Evolutionary conservation across 2,888 invertebrate species (phyloP), one percentile per base, ranked within the genome.

Genomic region (Callyntrura sp.): DNA sequence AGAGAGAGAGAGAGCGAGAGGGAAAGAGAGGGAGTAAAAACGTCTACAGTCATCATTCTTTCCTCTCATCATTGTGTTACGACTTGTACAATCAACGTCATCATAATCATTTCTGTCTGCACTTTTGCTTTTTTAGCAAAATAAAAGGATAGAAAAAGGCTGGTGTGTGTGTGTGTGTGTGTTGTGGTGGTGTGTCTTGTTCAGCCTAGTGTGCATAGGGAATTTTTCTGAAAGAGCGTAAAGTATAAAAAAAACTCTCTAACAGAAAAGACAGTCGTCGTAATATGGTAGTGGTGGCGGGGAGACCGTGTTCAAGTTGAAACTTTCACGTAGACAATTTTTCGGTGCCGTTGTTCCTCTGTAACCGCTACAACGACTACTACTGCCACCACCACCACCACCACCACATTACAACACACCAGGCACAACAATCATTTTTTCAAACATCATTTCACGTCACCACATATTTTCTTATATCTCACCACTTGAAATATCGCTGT

Each of bases 371-470:
- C 35, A 45, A 43, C 68, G 35, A 45, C 25, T 51, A 25, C 73
- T 76, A 20, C 23, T 25, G 0, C 25, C 62, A 17, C 20, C 45
- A 9, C 78, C 55, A 5, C 23, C 6, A 28, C 25, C 48, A 8
- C 23, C 23, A 43, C 60, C 11, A 12, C 60, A 60, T 57, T 35
- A 35, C 35, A 4, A 35, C 6, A 35, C 35, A 35, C 2, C 35
- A 51, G 20, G 35, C 81, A 81, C 81, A 79, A 86, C 86, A 86
- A 86, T 86, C 65, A 68, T 86, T 86, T 86, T 79, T 86, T 78
- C 86, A 86, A 86, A 86, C 79, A 86, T 86, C 79, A 86, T 79
- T 79, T 79, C 85, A 73, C 86, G 73, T 86, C 86, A 65, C 86
- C 86, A 84, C 68, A 86, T 79, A 86, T 86, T 86, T 86, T 79